phyloP scores from a whole-genome alignment of 1,140 invertebrate genomes.

The Caerostris extrusa region DNA sequence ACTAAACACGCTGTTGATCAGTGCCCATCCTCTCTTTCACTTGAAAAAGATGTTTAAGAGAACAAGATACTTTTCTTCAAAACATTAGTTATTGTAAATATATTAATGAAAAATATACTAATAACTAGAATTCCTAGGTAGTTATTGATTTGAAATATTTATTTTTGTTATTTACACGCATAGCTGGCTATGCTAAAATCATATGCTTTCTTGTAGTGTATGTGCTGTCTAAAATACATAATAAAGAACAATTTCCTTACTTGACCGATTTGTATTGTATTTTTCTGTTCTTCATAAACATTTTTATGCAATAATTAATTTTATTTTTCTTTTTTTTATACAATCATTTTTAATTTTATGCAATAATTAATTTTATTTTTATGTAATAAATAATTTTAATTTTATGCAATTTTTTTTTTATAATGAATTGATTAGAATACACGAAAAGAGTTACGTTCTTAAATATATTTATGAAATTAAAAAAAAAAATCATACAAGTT shows the following conservation, averaged over 20 bases:
- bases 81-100: not conserved
- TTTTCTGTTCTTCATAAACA: not conserved
- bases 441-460: too few species aligned
- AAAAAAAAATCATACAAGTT: too few species aligned
- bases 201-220: not conserved
- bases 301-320: not conserved
- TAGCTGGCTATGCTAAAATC: conserved; percentile 21
- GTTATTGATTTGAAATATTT: not conserved
- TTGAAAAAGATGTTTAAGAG: not conserved
- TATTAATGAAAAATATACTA: not conserved
- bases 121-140: not conserved
- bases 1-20: not conserved
- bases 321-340: too few species aligned
- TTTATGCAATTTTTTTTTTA: not conserved
- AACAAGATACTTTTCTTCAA: not conserved
- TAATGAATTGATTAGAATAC: too few species aligned
- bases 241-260: not conserved
- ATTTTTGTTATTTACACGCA: conserved; percentile 15
- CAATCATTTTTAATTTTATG: not conserved
- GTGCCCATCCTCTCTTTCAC: not conserved
- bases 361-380: not conserved
- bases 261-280: not conserved
- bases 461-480: too few species aligned
- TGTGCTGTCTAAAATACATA: not conserved
- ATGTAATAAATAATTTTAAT: not conserved